Base-by-base conservation (phyloP, 2,113 vertebrate genomes). In the Calonectris borealis region DNA sequence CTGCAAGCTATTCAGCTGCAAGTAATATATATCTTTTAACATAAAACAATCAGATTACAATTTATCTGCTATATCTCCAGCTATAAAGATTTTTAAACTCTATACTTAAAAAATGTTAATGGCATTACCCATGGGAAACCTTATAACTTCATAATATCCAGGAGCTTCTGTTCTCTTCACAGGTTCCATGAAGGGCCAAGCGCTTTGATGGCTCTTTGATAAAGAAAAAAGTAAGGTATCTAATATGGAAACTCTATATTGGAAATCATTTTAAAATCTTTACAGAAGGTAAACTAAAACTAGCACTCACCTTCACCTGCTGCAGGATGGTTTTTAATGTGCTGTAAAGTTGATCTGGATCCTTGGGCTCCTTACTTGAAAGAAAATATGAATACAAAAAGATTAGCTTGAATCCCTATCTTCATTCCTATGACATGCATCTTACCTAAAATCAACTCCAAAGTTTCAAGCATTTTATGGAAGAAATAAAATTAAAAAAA, bases 121-220 rank as follows among this genome's bases (percentile, higher is more conserved):
- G 96, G 89, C 88, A 98, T 95, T 99, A 99, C 99, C 99, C 99
- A 99, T 99, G 79, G 99, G 99, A 97, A 99, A 99, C 97, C 99
- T 99, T 96, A 99, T 99, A 95, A 99, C 99, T 99, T 99, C 99
- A 98, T 99, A 99, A 98, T 99, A 99, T 97, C 99, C 99, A 55
- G 99, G 99, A 82, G 99, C 99, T 96, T 99, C 99, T 54, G 99
- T 99, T 98, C 99, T 99, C 98, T 99, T 99, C 97, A 99, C 99
- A 11, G 99, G 99, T 98, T 99, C 99, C 99, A 99, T 99, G 98
- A 99, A 99, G 87, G 99, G 99, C 99, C 99, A 99, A 96, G 99
- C 99, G 76, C 99, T 99, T 98, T 99, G 99, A 97, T 99, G 99
- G 97, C 98, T 99, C 99, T 99, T 96, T 96, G 83, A 97, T 96